phyloP scores from a whole-genome alignment of 2,888 invertebrate genomes.

The Spatulosminthurus flaviceps region DNA sequence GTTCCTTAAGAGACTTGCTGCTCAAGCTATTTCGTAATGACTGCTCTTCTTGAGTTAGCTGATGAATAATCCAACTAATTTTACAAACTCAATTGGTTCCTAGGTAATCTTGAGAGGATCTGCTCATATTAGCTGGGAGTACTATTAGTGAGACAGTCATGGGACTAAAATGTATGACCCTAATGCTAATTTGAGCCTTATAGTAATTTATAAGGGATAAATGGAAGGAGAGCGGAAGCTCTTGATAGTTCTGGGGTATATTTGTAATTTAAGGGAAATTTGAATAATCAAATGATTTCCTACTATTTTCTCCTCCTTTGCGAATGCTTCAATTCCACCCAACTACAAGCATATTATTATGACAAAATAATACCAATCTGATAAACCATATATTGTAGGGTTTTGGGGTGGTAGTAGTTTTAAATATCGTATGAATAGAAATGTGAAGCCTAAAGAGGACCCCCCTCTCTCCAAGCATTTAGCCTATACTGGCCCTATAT shows the following conservation, averaged over 20 bases:
- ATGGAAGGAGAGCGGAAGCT: neutral
- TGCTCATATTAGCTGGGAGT: neutral
- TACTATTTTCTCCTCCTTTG: neutral
- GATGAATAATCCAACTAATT: neutral
- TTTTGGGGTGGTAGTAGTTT: no score
- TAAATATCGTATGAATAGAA: no score
- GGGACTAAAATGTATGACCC: no score
- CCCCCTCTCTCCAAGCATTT: neutral
- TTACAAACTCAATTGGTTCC: neutral
- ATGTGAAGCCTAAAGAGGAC: no score
- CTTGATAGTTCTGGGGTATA: neutral
- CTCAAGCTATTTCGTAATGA: neutral
- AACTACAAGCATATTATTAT: no score
- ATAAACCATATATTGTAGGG: neutral
- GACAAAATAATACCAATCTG: neutral
- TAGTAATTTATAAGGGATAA: neutral
- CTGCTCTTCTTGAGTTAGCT: neutral
- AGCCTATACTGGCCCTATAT: neutral
- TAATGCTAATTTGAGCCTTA: neutral
- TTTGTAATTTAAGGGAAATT: neutral
- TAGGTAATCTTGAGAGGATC: neutral
- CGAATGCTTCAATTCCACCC: neutral
- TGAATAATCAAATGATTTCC: conserved; percentile 13
- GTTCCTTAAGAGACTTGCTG: no score
- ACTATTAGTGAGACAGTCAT: neutral